Evolutionary conservation across 2,888 invertebrate genomes (phyloP).

Genomic region (Tridacna crocea): DNA sequence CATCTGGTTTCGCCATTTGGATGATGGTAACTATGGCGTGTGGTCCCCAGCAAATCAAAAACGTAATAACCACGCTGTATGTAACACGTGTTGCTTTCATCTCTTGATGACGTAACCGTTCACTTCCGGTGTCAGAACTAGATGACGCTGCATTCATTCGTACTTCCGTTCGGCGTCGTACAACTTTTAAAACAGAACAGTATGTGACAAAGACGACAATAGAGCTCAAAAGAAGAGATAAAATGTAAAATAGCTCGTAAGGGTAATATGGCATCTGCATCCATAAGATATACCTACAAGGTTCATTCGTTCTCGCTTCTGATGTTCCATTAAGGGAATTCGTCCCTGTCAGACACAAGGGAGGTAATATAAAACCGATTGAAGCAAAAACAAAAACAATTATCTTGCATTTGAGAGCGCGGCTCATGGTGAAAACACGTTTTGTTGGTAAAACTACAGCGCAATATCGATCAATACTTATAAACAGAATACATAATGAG

Average conservation of each 20-base stretch:
- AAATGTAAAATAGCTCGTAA: conserved; percentile 49
- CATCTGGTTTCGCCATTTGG: conserved; percentile 40
- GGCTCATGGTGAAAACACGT: conserved; percentile 30
- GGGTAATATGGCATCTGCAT: conserved; percentile 46
- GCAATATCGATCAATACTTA: conserved; percentile 55
- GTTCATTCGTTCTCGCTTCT: conserved; percentile 20
- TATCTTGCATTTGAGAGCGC: conserved; percentile 32
- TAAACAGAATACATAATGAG: conserved; percentile 44
- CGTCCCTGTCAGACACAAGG: conserved; percentile 19
- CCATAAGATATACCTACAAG: conserved; percentile 54
- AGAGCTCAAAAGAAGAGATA: conserved; percentile 38
- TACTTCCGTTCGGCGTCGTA: conserved; percentile 32
- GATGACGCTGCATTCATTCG: conserved; percentile 22
- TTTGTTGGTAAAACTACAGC: conserved; percentile 51
- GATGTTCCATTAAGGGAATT: conserved; percentile 24
- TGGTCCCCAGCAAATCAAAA: conserved; percentile 59
- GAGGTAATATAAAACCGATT: conserved; percentile 41
- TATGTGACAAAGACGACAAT: conserved; percentile 42
- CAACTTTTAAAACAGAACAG: conserved; percentile 47
- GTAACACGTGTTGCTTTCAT: conserved; percentile 54
- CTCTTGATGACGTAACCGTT: conserved; percentile 37
- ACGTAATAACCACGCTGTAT: conserved; percentile 49
- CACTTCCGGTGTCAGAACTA: conserved; percentile 3
- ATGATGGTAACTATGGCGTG: conserved; percentile 50
- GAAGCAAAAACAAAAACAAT: conserved; percentile 32